These are phyloP conservation scores for Drosophila ustulata DNA, from an alignment of 2,888 invertebrate genomes.

Conservation along the genomic window DNA sequence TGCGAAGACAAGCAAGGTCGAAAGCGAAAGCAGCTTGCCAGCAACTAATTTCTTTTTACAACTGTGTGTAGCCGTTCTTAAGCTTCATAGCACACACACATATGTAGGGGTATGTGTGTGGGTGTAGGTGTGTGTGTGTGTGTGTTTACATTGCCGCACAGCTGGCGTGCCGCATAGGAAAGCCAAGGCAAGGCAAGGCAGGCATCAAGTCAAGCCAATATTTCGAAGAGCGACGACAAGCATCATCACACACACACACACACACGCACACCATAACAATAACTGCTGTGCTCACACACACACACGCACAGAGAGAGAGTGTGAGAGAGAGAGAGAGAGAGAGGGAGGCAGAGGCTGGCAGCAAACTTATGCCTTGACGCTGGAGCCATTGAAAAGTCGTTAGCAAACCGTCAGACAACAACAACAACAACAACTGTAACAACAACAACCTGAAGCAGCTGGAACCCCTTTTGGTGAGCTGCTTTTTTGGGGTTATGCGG, in stretches of 20 bases:
- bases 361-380: slow-evolving; percentile 74
- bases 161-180: slow-evolving; percentile 64
- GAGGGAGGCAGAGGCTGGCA: slow-evolving; percentile 16
- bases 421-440: slow-evolving; percentile 5
- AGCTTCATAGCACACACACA: slow-evolving; percentile 61
- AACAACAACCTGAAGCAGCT: slow-evolving; percentile 33
- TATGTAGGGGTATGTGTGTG: background rate
- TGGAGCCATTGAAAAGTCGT: slow-evolving; percentile 78
- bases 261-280: slow-evolving; percentile 36
- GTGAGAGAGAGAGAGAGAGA: slow-evolving; percentile 20
- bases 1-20: slow-evolving; percentile 31
- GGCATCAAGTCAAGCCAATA: slow-evolving; percentile 74
- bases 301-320: slow-evolving; percentile 37
- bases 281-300: slow-evolving; percentile 16
- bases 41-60: slow-evolving; percentile 79
- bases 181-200: slow-evolving; percentile 7
- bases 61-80: slow-evolving; percentile 74
- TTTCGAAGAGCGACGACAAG: slow-evolving; percentile 44
- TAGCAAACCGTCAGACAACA: slow-evolving; percentile 76
- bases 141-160: slow-evolving; percentile 62
- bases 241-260: slow-evolving; percentile 31
- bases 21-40: slow-evolving; percentile 10
- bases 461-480: slow-evolving; percentile 31
- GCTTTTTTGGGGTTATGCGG: slow-evolving; percentile 1
- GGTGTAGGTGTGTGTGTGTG: slow-evolving; percentile 14